Evolutionary conservation across 2,797 vertebrate genomes (phyloP), one percentile per base, ranked within the genome.

Genomic region (Xenopus petersii): DNA sequence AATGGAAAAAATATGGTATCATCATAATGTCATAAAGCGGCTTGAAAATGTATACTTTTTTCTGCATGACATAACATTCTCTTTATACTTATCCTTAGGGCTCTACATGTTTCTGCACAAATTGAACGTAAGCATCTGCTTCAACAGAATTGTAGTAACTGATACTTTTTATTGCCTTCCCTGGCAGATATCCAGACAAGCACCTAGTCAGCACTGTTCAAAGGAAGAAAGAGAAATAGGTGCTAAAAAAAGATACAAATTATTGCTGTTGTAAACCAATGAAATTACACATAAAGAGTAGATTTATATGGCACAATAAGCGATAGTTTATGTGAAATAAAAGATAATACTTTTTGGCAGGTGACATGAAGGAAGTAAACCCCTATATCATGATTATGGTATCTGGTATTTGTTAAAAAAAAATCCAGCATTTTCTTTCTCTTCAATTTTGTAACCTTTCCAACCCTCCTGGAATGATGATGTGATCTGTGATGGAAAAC

Each of bases 71-170:
- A 42, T 61, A 71, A 66, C 69, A 71, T 76, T 71, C 46, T 67
- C 47, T 67, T 71, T 33, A 71, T 71, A 51, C 26, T 60, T 76
- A 42, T 76, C 69, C 75, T 67, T 26, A 76, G 69, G 68, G 69
- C 75, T 66, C 55, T 63, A 76, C 17, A 30, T 76, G 63, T 71
- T 26, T 65, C 68, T 67, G 47, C 64, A 76, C 69, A 76, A 76
- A 76, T 75, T 75, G 67, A 75, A 75, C 74, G 70, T 75, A 75
- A 75, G 74, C 24, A 75, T 75, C 74, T 15, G 54, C 67, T 65
- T 70, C 67, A 75, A 75, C 68, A 36, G 62, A 70, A 75, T 24
- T 75, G 54, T 65, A 70, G 74, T 64, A 75, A 75, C 74, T 64
- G 63, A 71, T 71, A 46, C 26, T 54, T 76, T 65, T 67, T 76